These are phyloP conservation scores for Callocephalon fimbriatum DNA, from an alignment of 2,113 vertebrate species.

Conservation along the genomic window DNA sequence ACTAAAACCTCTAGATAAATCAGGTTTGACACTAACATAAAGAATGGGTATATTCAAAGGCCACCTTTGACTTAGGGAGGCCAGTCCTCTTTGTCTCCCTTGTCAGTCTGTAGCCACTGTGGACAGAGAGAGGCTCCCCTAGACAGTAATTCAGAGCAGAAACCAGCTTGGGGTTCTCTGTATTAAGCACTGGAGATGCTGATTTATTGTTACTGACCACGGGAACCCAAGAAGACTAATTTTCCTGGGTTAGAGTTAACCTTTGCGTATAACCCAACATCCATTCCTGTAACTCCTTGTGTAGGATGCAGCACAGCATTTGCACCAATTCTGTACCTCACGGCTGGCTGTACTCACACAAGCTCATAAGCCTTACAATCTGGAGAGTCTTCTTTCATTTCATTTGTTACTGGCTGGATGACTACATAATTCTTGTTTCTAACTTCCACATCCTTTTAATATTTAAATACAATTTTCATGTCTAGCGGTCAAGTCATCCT, in stretches of 20 bases:
- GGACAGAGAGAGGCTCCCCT: neutral
- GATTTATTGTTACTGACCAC: neutral
- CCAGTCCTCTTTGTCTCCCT: neutral
- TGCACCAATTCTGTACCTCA: neutral
- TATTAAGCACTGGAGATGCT: neutral
- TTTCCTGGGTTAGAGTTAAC: neutral
- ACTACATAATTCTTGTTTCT: neutral
- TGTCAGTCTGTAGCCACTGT: neutral
- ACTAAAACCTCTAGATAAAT: constrained; percentile 22
- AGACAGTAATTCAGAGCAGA: neutral
- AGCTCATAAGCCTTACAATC: neutral
- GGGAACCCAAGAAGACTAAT: neutral
- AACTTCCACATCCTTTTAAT: neutral
- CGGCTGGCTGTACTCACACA: neutral
- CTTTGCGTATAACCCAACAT: neutral
- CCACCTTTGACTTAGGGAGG: neutral
- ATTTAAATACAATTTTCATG: neutral
- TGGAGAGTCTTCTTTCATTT: neutral
- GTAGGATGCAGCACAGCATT: fast-evolving
- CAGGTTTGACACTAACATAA: neutral
- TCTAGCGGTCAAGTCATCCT: neutral
- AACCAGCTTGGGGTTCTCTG: neutral
- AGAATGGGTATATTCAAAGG: neutral
- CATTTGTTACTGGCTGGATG: neutral
- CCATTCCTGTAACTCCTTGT: neutral